These are phyloP conservation scores for Salvelinus namaycush DNA, from an alignment of 2,113 vertebrate species.

Conservation along the genomic window DNA sequence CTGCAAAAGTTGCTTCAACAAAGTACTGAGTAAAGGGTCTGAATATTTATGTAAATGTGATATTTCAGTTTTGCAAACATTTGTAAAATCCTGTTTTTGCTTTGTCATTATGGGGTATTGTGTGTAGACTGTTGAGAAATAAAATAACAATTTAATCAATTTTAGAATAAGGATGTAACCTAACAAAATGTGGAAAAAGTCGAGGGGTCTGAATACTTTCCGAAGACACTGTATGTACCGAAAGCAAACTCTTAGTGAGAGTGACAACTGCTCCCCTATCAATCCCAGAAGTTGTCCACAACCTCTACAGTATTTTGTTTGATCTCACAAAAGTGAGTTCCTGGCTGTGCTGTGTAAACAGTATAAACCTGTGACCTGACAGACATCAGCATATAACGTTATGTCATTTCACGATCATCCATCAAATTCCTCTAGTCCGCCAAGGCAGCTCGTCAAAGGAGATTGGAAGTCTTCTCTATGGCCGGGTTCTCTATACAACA, in stretches of 20 bases:
- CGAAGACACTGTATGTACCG: background rate
- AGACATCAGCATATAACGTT: slow-evolving; percentile 49
- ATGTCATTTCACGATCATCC: slow-evolving; percentile 50
- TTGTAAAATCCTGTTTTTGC: no score
- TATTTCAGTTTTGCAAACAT: no score
- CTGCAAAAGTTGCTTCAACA: no score
- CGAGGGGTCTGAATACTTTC: no score
- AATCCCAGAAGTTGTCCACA: slow-evolving; percentile 16
- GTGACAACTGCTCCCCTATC: slow-evolving; percentile 28
- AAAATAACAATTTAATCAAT: no score
- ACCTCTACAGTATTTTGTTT: slow-evolving; percentile 34
- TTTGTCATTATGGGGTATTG: no score
- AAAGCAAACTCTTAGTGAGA: slow-evolving; percentile 6
- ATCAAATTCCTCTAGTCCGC: slow-evolving; percentile 58
- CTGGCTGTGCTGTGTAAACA: slow-evolving; percentile 42
- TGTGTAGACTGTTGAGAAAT: no score
- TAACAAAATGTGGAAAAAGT: no score
- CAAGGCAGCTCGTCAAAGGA: slow-evolving; percentile 61
- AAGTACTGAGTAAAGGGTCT: no score
- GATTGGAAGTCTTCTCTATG: slow-evolving; percentile 45
- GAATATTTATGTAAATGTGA: no score
- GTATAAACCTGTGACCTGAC: slow-evolving; percentile 15
- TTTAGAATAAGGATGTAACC: no score
- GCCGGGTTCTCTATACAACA: slow-evolving; percentile 39
- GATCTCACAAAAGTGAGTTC: slow-evolving; percentile 36